These are phyloP conservation scores for Patella caerulea DNA, from an alignment of 2,888 invertebrate genomes.

Conservation along the genomic window DNA sequence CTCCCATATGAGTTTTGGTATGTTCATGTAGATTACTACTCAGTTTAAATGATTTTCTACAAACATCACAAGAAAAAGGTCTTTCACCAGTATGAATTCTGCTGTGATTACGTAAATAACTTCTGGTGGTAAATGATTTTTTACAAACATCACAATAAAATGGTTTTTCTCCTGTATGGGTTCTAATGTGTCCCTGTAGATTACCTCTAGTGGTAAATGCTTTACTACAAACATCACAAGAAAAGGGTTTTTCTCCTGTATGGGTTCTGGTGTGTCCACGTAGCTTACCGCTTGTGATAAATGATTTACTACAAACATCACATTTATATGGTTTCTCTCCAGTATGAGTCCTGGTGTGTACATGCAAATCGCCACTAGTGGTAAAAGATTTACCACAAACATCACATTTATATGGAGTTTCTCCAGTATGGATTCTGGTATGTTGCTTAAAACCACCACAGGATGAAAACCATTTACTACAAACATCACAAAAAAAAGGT, in stretches of 20 bases:
- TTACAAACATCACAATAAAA: conserved; percentile 24
- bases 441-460: too few relatives aligned
- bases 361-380: too few relatives aligned
- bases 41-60: conserved; percentile 29
- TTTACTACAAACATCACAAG: not conserved
- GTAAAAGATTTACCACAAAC: too few relatives aligned
- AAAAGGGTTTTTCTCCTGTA: not conserved
- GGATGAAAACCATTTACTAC: too few relatives aligned
- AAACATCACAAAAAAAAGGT: too few relatives aligned
- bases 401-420: too few relatives aligned
- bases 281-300: too few relatives aligned
- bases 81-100: conserved; percentile 18
- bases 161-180: conserved; percentile 13
- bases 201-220: not conserved
- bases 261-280: too few relatives aligned
- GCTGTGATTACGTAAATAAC: conserved; percentile 19
- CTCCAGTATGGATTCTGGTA: too few relatives aligned
- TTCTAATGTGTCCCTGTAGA: not conserved
- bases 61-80: conserved; percentile 25
- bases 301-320: too few relatives aligned
- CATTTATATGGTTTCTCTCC: too few relatives aligned
- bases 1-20: not conserved
- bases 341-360: too few relatives aligned
- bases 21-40: not conserved
- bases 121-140: conserved; percentile 3